These are phyloP conservation scores for Meda fulgida DNA, from an alignment of 2,797 vertebrate genomes.

Conservation along the genomic window DNA sequence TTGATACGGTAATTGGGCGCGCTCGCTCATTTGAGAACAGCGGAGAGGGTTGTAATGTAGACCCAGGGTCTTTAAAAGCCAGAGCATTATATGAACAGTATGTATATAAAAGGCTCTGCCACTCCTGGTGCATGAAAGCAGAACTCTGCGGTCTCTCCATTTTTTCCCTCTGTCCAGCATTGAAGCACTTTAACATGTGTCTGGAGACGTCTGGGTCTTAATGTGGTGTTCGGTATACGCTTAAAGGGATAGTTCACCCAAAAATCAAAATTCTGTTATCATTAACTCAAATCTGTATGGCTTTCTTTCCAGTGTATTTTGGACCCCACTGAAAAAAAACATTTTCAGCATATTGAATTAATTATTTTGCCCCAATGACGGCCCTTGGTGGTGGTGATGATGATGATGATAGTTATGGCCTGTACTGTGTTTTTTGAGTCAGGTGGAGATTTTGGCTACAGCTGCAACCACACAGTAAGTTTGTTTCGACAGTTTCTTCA, in stretches of 20 bases:
- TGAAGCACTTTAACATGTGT: constrained; percentile 41
- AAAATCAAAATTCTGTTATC: not conserved
- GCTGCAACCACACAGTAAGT: not conserved
- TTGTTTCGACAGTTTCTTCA: not conserved
- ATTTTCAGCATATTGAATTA: not conserved
- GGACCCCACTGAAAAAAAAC: not conserved
- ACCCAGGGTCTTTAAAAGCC: constrained; percentile 45
- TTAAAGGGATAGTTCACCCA: constrained; percentile 2
- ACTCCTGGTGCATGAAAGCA: constrained; percentile 25
- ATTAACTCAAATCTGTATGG: not conserved
- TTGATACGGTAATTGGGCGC: constrained; percentile 40
- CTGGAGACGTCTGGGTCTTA: constrained; percentile 19
- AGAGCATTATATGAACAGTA: constrained; percentile 47
- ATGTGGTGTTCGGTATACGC: constrained; percentile 6
- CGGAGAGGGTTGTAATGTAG: constrained; percentile 41
- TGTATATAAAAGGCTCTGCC: constrained; percentile 44
- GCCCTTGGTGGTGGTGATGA: not conserved
- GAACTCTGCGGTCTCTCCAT: constrained; percentile 17
- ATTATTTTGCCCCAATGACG: not conserved
- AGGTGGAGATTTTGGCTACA: not conserved
- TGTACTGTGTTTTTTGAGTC: not conserved
- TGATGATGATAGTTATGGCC: not conserved
- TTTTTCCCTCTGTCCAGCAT: constrained; percentile 19
- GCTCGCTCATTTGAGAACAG: constrained; percentile 26
- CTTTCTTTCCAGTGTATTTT: not conserved